Evolutionary conservation across 1,140 invertebrate genomes (phyloP), one percentile per base, ranked within the genome.

Genomic region (Ceratosolen solmsi): DNA sequence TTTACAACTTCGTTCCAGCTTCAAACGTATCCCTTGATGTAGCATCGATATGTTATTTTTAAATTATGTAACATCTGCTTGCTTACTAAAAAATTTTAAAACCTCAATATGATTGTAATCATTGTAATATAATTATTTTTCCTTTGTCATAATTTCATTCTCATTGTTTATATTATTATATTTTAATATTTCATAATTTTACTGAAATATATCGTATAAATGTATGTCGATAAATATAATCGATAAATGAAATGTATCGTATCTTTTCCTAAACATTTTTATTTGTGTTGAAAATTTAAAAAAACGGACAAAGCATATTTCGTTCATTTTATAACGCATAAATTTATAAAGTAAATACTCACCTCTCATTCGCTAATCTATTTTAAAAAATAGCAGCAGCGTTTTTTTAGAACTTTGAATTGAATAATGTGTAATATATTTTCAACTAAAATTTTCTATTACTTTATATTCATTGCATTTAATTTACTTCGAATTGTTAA

Each of bases 31-130:
- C n/a, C 58, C 70, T 68, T 58, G 79, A n/a, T 56, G 58, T 74
- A 77, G 63, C 77, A 46, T 84, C 72, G 65, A 82, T 76, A 60
- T 82, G 77, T 84, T 84, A 84, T 84, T 84, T 84, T 82, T 84
- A 84, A 84, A 84, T 86, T 86, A 83, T 84, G 58, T 76, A 63
- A 65, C 27, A 65, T 71, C 41, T 38, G 63, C 36, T 68, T 49
- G 71, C 51, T 68, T 80, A 33, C 73, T 76, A 82, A 49, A 58
- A 71, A 82, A 76, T 71, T 76, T 81, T 0, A 54, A 56, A 75
- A 60, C 79, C 71, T 15, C 79, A 74, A 82, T 74, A 84, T 65
- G 4, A 49, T 33, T 13, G n/a, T 11, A 51, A 72, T 27, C 2
- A 49, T 30, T 49, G 4, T 13, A 72, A 72, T 22, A 72, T 22